Evolutionary conservation across 2,888 invertebrate genomes (phyloP), one percentile per base, ranked within the genome.

Genomic region (Zaprionus bogoriensis): DNA sequence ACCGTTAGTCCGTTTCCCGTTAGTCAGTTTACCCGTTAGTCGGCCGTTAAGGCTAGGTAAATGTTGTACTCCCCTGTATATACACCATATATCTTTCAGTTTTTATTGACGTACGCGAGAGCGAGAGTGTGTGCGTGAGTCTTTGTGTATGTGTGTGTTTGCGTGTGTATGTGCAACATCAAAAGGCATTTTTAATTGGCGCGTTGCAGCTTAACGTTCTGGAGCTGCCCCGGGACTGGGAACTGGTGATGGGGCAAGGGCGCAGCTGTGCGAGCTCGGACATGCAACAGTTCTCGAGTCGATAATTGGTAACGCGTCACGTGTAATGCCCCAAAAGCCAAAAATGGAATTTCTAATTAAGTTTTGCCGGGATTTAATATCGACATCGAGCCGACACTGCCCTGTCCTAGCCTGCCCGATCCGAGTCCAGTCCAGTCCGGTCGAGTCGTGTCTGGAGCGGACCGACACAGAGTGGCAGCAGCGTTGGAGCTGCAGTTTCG

Each of bases 291-390:
- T 72, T 76, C 74, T 66, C 55, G 64, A 87, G 86, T 88, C 87
- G 85, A 88, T 88, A 88, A 88, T 87, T 88, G 89, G 87, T 81
- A 88, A 79, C 78, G 86, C 81, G 84, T 76, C 74, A 84, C 82
- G 86, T 81, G 73, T 85, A 79, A 88, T 85, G 84, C 87, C 65
- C 71, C 79, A 81, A 87, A 88, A 87, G 84, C 88, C 88, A 88
- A 87, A 88, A 88, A 88, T 88, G 88, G 88, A 88, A 88, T 88
- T 88, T 88, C 88, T 88, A 88, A 88, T 88, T 88, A 87, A 88
- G 89, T 88, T 81, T 88, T 88, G 85, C 88, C 75, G 78, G 83
- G 88, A 88, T 88, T 88, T 88, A 83, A 80, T 80, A 80, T 79
- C 80, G 79, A 76, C 76, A 63, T 62, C 77, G 63, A 61, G 66